Conservation (phyloP, 2,113 vertebrate genomes). For the Xenopus borealis region DNA sequence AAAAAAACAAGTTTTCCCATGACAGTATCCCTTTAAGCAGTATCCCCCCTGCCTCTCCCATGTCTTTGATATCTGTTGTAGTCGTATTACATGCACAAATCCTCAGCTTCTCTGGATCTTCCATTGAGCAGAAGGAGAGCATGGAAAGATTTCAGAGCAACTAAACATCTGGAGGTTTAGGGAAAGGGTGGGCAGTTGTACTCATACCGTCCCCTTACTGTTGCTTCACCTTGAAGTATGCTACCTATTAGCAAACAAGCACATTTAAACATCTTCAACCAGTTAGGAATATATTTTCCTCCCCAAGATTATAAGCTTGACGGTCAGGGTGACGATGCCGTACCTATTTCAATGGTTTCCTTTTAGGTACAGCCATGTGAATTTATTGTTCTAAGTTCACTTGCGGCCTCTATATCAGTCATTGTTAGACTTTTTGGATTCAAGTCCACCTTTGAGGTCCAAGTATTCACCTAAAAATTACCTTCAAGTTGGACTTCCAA, state of each 20-base stretch:
- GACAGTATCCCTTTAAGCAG: too few relatives aligned
- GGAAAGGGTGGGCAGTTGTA: slow-evolving; percentile 11
- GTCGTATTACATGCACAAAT: too few relatives aligned
- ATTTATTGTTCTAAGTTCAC: not conserved
- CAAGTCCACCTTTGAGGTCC: too few relatives aligned
- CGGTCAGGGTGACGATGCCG: slow-evolving; percentile 2
- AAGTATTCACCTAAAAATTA: too few relatives aligned
- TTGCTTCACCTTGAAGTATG: slow-evolving; percentile 8
- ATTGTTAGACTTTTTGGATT: too few relatives aligned
- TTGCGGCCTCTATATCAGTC: too few relatives aligned
- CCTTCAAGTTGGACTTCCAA: too few relatives aligned
- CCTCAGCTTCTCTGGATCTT: not conserved
- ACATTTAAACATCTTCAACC: slow-evolving; percentile 6
- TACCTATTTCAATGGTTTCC: not conserved
- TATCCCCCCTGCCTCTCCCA: too few relatives aligned
- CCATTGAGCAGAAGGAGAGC: slow-evolving; percentile 13
- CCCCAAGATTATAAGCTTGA: slow-evolving; percentile 5
- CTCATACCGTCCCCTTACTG: slow-evolving; percentile 8
- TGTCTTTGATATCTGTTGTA: too few relatives aligned
- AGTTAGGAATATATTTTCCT: slow-evolving; percentile 7
- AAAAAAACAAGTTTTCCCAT: too few relatives aligned
- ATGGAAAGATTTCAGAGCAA: slow-evolving; percentile 27
- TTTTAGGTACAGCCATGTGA: slow-evolving; percentile 15
- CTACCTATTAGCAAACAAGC: slow-evolving; percentile 28
- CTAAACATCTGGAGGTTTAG: slow-evolving; percentile 31